These are phyloP conservation scores for Vulpes ferrilata DNA, from an alignment of 2,113 vertebrate species.

Conservation along the genomic window DNA sequence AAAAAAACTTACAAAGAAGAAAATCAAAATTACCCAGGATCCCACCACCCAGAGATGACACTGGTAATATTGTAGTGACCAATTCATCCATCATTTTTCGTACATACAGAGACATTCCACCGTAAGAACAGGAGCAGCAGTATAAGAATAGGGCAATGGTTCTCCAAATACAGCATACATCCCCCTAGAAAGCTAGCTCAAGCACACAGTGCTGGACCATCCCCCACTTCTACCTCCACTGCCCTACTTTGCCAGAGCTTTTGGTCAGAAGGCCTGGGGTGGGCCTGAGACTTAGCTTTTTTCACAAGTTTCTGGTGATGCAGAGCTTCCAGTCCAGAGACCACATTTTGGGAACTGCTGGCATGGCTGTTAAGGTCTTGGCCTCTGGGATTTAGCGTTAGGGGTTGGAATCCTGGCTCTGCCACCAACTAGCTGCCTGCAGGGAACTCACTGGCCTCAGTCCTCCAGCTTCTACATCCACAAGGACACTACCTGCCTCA, in stretches of 20 bases:
- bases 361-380: neutral
- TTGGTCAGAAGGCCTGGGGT: neutral
- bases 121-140: neutral
- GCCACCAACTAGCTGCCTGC: neutral
- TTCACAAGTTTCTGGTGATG: neutral
- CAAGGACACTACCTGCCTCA: neutral
- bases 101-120: neutral
- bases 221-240: too few species aligned
- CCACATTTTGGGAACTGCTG: neutral
- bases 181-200: neutral
- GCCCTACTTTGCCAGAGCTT: neutral
- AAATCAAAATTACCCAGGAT: slow-evolving; percentile 8
- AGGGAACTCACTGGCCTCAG: fast-evolving
- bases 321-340: neutral
- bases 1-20: neutral
- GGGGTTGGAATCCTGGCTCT: neutral
- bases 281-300: neutral
- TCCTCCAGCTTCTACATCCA: neutral
- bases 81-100: neutral
- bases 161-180: neutral
- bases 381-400: neutral
- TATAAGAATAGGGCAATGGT: neutral
- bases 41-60: neutral
- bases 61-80: neutral
- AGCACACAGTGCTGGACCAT: neutral